Evolutionary conservation across 1,140 invertebrate genomes (phyloP).

Genomic region (Gerris buenoi): DNA sequence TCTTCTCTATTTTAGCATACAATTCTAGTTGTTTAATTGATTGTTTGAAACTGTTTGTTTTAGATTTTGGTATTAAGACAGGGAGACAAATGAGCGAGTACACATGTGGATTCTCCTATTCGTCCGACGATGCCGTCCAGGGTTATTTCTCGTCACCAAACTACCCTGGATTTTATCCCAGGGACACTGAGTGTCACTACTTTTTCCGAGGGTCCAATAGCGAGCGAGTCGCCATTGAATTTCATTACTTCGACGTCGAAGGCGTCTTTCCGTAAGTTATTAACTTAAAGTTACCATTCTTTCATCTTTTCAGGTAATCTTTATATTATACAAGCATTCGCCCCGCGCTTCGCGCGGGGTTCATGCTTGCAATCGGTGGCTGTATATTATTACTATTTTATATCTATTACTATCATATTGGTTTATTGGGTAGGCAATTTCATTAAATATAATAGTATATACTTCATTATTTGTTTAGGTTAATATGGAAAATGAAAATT

Average conservation of each 20-base stretch:
- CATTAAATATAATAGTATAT: no score
- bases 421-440: no score
- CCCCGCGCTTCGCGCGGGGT: no score
- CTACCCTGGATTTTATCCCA: constrained; percentile 79
- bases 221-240: constrained; percentile 71
- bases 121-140: not conserved
- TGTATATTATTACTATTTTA: no score
- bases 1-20: no score
- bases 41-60: constrained; percentile 20
- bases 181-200: constrained; percentile 86
- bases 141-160: constrained; percentile 67
- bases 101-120: constrained; percentile 51
- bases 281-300: no score
- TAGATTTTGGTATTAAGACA: constrained; percentile 65
- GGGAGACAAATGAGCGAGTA: constrained; percentile 53
- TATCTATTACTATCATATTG: no score
- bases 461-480: no score
- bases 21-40: not conserved
- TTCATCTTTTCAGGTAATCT: not conserved
- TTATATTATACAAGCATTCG: no score
- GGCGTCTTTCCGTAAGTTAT: constrained; percentile 68
- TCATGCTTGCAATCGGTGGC: no score
- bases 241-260: constrained; percentile 81
- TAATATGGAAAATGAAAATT: no score
- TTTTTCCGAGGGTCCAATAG: constrained; percentile 70